phyloP scores from a whole-genome alignment of 1,140 invertebrate species.

The Nephila pilipes region DNA sequence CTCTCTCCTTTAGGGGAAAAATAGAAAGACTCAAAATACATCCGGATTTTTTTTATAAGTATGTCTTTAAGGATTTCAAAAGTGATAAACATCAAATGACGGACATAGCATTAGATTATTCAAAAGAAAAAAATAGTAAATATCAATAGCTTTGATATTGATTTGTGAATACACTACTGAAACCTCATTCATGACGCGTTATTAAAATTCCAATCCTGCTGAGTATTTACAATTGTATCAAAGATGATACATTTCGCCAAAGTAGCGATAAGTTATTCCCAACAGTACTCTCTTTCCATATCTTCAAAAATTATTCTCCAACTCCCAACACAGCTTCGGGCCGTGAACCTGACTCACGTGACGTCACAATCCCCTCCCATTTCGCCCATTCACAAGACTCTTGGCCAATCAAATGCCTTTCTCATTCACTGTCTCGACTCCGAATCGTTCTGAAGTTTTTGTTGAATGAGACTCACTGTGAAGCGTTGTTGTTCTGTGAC shows the following conservation, averaged over 20 bases:
- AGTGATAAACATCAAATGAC: too few relatives aligned
- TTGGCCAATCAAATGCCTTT: slow-evolving; percentile 18
- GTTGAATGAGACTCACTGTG: background rate
- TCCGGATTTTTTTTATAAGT: too few relatives aligned
- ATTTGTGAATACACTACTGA: too few relatives aligned
- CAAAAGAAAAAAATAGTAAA: too few relatives aligned
- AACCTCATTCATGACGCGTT: too few relatives aligned
- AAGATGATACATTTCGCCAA: background rate
- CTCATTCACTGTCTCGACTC: slow-evolving; percentile 59
- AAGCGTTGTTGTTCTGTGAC: background rate
- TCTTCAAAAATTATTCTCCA: background rate
- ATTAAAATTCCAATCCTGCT: too few relatives aligned
- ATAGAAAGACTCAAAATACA: too few relatives aligned
- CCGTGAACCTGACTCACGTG: slow-evolving; percentile 54
- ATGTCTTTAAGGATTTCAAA: too few relatives aligned
- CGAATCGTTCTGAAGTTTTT: background rate
- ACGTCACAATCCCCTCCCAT: slow-evolving; percentile 67
- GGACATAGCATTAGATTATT: too few relatives aligned
- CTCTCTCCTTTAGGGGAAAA: too few relatives aligned
- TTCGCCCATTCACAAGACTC: slow-evolving; percentile 59
- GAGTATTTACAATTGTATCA: too few relatives aligned
- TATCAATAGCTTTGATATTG: too few relatives aligned
- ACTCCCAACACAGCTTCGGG: slow-evolving; percentile 20
- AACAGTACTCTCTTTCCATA: background rate
- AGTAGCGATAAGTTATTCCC: background rate